phyloP scores from a whole-genome alignment of 2,797 vertebrate genomes.

The Eospalax fontanierii region DNA sequence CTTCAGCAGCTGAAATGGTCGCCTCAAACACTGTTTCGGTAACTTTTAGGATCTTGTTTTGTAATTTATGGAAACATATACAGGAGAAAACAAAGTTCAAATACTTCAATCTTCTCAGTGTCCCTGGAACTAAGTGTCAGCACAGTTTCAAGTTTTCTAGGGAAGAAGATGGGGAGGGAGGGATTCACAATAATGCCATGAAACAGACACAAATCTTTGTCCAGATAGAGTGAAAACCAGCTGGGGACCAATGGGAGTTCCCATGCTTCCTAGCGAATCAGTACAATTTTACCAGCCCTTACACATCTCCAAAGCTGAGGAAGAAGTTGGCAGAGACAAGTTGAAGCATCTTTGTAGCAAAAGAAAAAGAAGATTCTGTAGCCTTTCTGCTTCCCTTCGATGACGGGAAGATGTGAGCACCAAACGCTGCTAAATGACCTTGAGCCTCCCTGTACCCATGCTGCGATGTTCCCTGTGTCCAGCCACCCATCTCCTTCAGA shows the following conservation, averaged over 20 bases:
- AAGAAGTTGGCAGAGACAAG: neutral
- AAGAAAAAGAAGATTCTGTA: neutral
- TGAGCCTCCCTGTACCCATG: neutral
- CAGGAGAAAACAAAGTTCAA: neutral
- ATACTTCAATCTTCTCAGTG: neutral
- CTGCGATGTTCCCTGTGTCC: neutral
- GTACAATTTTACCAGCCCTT: neutral
- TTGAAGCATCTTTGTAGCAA: neutral
- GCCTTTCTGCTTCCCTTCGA: neutral
- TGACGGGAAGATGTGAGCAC: neutral
- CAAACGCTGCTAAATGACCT: neutral
- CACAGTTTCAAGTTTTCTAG: conserved; percentile 26
- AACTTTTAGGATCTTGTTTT: neutral
- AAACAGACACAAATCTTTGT: conserved; percentile 19
- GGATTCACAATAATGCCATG: neutral
- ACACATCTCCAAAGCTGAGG: neutral
- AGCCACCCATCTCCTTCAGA: neutral
- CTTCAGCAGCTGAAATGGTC: neutral
- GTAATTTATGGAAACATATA: neutral
- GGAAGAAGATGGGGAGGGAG: neutral
- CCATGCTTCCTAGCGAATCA: neutral
- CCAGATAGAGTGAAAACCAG: neutral
- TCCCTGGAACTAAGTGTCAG: neutral
- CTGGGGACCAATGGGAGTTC: neutral
- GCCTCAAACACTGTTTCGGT: conserved; percentile 17